phyloP scores from a whole-genome alignment of 2,888 invertebrate genomes.

The Auanema freiburgensis region DNA sequence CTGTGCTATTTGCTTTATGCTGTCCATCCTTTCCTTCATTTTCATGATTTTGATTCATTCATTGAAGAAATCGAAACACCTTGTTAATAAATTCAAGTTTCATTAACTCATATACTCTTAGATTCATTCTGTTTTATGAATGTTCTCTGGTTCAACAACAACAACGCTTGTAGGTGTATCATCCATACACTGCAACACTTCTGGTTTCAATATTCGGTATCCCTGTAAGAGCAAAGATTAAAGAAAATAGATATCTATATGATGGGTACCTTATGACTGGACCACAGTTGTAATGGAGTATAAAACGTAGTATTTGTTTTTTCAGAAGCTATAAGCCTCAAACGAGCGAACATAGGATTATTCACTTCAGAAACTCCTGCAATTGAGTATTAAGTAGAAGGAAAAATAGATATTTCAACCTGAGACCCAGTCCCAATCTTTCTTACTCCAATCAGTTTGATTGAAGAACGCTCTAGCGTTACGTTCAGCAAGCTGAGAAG shows the following conservation, averaged over 20 bases:
- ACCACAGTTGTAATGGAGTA: conserved; percentile 50
- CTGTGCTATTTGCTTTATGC: background rate
- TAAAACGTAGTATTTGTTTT: conserved; percentile 46
- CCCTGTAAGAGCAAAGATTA: conserved; percentile 9
- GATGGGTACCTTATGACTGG: conserved; percentile 32
- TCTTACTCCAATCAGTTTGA: conserved; percentile 48
- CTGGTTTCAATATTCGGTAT: conserved; percentile 21
- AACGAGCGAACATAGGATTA: conserved; percentile 48
- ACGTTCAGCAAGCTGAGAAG: conserved; percentile 43
- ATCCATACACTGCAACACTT: conserved; percentile 14
- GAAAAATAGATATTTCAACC: conserved; percentile 18
- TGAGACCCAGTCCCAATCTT: conserved; percentile 58
- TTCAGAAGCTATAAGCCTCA: conserved; percentile 43
- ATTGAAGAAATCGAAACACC: background rate
- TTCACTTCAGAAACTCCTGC: conserved; percentile 42
- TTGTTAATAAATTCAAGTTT: background rate
- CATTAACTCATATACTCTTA: background rate
- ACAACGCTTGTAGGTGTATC: conserved; percentile 12
- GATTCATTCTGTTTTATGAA: conserved; percentile 15
- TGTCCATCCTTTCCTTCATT: no score
- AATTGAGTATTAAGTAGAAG: background rate
- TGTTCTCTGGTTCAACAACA: conserved; percentile 13
- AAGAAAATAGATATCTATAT: background rate
- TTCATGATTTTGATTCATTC: no score
- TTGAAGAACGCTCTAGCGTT: conserved; percentile 55